Base-by-base conservation (phyloP, 2,888 invertebrate species). In the Sclerodermus sp. region DNA sequence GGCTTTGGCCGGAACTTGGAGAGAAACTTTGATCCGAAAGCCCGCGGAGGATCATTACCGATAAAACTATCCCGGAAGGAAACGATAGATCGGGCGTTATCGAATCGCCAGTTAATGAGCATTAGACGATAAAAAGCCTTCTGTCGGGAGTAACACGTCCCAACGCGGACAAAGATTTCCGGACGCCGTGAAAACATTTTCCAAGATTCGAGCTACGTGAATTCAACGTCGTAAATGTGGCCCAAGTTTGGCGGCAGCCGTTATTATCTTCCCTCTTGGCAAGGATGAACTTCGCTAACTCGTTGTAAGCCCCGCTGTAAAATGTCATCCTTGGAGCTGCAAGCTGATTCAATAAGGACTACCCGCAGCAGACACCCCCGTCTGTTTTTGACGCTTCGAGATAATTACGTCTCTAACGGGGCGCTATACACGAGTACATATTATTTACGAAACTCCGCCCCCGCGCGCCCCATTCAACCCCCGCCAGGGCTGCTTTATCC, bases 81-180 rank as follows among this genome's bases (percentile, higher is more conserved):
- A 32, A 18, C 30, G 10, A n/a, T n/a, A n/a, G n/a, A n/a, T n/a
- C n/a, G n/a, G 62, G 58, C 62, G 51, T 59, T 62, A 62, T 62
- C 62, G 60, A 56, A 48, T 56, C 50, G 49, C 37, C 42, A 57
- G 56, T 60, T 62, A 62, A 62, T 57, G 60, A 62, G 51, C 58
- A 51, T 51, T 47, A 44, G 17, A 34, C 47, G 58, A 58, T 62
- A 63, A 63, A 60, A 58, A 63, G 23, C 8, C 23, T 8, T n/a
- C n/a, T n/a, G n/a, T n/a, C n/a, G n/a, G n/a, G n/a, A n/a, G n/a
- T n/a, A n/a, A n/a, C 23, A 8, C 23, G 8, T 3, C 8, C 23
- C 23, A 23, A 23, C n/a, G n/a, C n/a, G 23, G 8, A 5, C 23
- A 23, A 23, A 23, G 23, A 23, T 23, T 23, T 23, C 23, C 23